phyloP scores from a whole-genome alignment of 2,113 vertebrate species.

The Holacanthus passer region DNA sequence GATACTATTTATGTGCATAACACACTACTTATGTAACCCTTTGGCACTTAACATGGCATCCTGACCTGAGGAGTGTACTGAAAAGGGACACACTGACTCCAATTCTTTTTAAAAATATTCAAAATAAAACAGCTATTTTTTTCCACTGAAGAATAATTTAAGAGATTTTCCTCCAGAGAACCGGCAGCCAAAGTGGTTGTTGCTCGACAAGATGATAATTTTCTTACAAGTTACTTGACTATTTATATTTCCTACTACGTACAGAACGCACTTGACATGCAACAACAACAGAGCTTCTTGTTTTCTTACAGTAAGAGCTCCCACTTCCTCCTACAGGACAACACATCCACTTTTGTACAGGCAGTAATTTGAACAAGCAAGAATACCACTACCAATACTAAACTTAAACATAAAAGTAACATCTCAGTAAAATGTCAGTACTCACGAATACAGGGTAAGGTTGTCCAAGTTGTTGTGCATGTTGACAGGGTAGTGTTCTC shows the following conservation, averaged over 20 bases:
- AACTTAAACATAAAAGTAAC: background rate
- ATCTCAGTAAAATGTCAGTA: slow-evolving; percentile 31
- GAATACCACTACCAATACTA: background rate
- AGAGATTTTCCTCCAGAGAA: background rate
- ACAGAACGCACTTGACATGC: background rate
- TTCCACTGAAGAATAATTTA: background rate
- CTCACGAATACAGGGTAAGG: slow-evolving; percentile 94
- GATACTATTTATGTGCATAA: background rate
- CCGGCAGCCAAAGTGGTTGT: background rate
- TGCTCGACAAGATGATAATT: background rate
- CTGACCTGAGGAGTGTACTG: background rate
- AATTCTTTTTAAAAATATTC: background rate
- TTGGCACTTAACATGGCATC: background rate
- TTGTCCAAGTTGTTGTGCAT: slow-evolving; percentile 90
- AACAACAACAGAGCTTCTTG: background rate
- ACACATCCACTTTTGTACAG: too few species aligned
- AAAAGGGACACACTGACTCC: background rate
- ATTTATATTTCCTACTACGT: too few species aligned
- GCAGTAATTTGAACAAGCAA: too few species aligned
- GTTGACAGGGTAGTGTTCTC: slow-evolving; percentile 91
- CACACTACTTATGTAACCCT: background rate
- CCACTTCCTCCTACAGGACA: background rate
- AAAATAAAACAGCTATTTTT: background rate
- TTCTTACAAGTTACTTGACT: background rate
- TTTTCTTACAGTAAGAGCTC: background rate